Evolutionary conservation across 2,797 vertebrate genomes (phyloP), one percentile per base, ranked within the genome.

Genomic region (Choloepus didactylus): DNA sequence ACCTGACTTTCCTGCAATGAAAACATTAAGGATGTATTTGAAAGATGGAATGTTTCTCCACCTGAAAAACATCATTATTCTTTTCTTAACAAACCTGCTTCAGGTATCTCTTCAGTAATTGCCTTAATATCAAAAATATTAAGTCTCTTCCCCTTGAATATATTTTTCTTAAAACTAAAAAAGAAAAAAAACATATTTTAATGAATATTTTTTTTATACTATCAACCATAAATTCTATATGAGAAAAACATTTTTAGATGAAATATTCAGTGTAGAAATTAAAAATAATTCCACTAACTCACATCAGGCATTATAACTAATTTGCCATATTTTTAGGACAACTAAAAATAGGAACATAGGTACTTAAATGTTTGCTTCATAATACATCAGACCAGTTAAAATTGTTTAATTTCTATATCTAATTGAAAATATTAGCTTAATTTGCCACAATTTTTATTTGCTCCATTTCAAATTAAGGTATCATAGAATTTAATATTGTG

Each of bases 101-200:
- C 64, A 87, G 97, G 93, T 41, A 97, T 87, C 0, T 80, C 93
- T 94, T 97, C 96, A 66, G 96, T 88, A 97, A 98, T 96, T 88
- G 98, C 82, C 81, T 97, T 29, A 77, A 49, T 88, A 29, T 98
- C 97, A 96, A 99, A 99, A 98, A 99, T 99, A 96, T 99, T 98
- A 38, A 99, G 98, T 95, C 99, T 99, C 97, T 97, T 99, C 70
- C 97, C 97, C 49, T 89, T 93, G 91, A 98, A 98, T 59, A 99
- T 93, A 89, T 46, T 96, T 97, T 41, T 98, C 97, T 99, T 99
- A 96, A 97, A 95, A 98, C 80, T 97, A 89, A 97, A 97, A 96
- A 96, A 80, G 95, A 92, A 97, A 95, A 86, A 76, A 97, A 0
- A 0, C 76, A 98, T 95, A 97, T 96, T 95, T 94, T 89, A 96